A percentile compares a stretch with the other conserved stretches of the same genome.
phyloP scores from a whole-genome alignment of 2,113 vertebrate species.

The Quiscalus mexicanus region DNA sequence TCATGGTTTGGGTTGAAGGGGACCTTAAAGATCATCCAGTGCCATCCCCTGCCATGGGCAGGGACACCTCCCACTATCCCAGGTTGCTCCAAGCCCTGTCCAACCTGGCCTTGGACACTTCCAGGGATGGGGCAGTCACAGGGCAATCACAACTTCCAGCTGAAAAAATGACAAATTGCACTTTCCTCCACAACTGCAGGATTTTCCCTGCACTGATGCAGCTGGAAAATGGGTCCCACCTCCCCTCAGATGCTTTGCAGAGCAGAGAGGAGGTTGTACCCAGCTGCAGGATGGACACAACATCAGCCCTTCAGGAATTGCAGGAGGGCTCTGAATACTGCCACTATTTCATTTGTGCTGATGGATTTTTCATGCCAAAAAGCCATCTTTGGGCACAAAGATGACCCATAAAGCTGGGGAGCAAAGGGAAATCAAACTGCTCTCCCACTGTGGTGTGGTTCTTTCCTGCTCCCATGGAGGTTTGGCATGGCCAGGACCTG shows the following conservation, averaged over 20 bases:
- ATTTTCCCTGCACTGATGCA: neutral
- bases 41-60: neutral
- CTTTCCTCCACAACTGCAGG: neutral
- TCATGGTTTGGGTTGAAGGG: neutral
- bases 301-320: neutral
- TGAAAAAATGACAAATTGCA: neutral
- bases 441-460: rapidly evolving
- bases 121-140: neutral
- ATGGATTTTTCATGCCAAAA: neutral
- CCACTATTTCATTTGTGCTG: neutral
- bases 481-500: rapidly evolving
- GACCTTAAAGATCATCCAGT: neutral
- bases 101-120: neutral
- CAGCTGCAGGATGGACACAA: neutral
- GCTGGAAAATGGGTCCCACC: neutral
- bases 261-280: neutral
- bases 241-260: neutral
- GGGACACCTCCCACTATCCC: rapidly evolving
- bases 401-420: neutral
- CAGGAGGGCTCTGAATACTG: neutral
- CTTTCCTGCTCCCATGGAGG: neutral
- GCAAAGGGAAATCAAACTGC: neutral
- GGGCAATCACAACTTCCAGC: neutral
- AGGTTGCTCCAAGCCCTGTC: rapidly evolving
- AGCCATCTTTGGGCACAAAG: neutral